Evolutionary conservation across 2,888 invertebrate species (phyloP).

Genomic region (Apeira syringaria): DNA sequence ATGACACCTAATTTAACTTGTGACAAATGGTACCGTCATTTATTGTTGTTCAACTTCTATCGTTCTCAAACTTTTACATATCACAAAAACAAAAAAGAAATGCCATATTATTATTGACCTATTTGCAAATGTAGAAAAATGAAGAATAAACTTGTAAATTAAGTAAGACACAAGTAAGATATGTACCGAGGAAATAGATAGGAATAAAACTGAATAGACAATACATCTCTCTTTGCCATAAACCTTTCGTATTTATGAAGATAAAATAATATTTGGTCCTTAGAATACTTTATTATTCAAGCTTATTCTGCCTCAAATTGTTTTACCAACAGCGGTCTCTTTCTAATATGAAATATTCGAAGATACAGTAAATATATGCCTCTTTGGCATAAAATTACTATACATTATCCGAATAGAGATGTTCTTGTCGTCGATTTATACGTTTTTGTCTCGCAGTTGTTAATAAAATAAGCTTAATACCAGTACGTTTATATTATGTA

Average conservation of each 20-base stretch:
- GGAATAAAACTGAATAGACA: constrained; percentile 22
- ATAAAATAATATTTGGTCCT: constrained; percentile 41
- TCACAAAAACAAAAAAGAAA: no score
- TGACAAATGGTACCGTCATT: constrained; percentile 2
- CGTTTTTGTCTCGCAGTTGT: not conserved
- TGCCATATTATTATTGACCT: no score
- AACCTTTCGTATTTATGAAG: constrained; percentile 41
- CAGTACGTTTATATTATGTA: not conserved
- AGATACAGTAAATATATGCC: constrained; percentile 10
- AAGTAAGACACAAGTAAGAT: no score
- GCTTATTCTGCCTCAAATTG: constrained; percentile 18
- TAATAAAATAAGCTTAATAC: constrained; percentile 1
- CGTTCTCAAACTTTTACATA: no score
- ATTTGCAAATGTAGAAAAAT: no score
- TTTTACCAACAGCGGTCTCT: constrained; percentile 12
- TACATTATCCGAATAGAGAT: constrained; percentile 11
- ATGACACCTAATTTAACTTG: not conserved
- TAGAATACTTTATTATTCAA: constrained; percentile 23
- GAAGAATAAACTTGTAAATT: no score
- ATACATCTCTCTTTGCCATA: constrained; percentile 30
- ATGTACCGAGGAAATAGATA: not conserved
- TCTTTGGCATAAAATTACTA: constrained; percentile 10
- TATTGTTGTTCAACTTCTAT: no score
- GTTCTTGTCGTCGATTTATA: constrained; percentile 16
- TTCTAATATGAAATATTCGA: constrained; percentile 23